Percentiles rank a stretch among this genome's conserved stretches.
Conservation (phyloP, 2,113 vertebrate genomes). For the Gymnobelideus leadbeateri region DNA sequence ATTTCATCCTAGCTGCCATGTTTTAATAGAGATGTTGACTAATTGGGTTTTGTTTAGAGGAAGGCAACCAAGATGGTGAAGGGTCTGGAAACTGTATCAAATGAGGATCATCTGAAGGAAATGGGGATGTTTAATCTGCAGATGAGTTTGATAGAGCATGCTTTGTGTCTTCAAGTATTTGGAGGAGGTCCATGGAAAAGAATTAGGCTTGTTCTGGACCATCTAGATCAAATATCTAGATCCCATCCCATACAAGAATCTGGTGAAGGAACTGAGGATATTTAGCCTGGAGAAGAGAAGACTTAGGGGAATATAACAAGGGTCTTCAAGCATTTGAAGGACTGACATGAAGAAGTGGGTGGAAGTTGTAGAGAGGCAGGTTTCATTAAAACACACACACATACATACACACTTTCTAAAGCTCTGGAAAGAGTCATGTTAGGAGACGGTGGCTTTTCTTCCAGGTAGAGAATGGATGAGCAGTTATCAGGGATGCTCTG, state of each 20-base stretch:
- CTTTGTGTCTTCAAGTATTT: background rate
- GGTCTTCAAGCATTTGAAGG: background rate
- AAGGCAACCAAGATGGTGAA: background rate
- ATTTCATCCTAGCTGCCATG: background rate
- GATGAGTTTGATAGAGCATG: background rate
- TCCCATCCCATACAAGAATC: background rate
- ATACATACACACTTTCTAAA: too few species aligned
- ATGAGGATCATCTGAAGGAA: background rate
- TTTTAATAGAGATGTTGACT: background rate
- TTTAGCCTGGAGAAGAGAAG: background rate
- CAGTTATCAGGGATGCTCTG: background rate
- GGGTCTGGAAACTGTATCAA: background rate
- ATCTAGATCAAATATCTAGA: background rate
- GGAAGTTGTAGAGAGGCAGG: background rate
- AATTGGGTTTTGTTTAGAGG: background rate
- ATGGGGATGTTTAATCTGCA: background rate
- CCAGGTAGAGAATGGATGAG: background rate
- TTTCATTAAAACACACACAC: background rate
- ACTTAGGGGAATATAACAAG: background rate
- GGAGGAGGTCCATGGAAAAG: background rate
- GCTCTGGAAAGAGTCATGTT: background rate
- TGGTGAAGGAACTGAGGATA: background rate
- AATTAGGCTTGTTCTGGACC: background rate
- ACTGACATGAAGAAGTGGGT: background rate
- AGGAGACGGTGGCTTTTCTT: background rate